Evolutionary conservation across 2,888 invertebrate species (phyloP).

Genomic region (Drosophila colorata): DNA sequence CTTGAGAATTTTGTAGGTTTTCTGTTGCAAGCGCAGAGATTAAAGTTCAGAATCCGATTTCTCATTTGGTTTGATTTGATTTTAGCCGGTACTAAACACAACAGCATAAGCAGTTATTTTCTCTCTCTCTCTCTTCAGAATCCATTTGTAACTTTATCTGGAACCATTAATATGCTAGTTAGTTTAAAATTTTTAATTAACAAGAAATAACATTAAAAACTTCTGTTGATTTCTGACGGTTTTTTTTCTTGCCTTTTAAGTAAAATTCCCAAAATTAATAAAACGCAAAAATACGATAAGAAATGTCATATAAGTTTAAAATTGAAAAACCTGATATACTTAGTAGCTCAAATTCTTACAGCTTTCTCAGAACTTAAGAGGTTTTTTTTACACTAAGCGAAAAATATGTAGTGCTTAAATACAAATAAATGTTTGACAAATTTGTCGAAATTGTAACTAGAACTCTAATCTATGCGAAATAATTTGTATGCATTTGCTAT

Average conservation of each 20-base stretch:
- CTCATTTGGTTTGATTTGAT: conserved; percentile 8
- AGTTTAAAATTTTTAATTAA: conserved; percentile 5
- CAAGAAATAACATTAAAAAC: conserved; percentile 24
- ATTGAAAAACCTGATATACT: conserved; percentile 34
- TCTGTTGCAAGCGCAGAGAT: conserved; percentile 30
- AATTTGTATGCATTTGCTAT: too few species aligned
- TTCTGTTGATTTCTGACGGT: background rate
- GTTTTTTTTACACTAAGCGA: conserved; percentile 1
- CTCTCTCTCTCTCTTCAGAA: too few species aligned
- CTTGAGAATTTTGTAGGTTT: conserved; percentile 19
- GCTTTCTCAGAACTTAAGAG: conserved; percentile 6
- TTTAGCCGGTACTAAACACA: background rate
- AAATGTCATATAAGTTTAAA: conserved; percentile 28
- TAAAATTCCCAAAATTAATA: conserved; percentile 1
- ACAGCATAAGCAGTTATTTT: too few species aligned
- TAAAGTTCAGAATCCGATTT: conserved; percentile 27
- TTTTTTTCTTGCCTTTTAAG: background rate
- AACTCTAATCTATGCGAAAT: too few species aligned
- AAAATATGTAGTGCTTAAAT: background rate
- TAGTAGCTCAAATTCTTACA: background rate
- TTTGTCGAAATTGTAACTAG: too few species aligned
- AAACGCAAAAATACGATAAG: conserved; percentile 1
- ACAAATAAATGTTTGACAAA: too few species aligned
- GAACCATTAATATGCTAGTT: conserved; percentile 16
- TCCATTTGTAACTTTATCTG: conserved; percentile 19